These are phyloP conservation scores for Reticulitermes speratus DNA, from an alignment of 1,140 invertebrate genomes.

Conservation along the genomic window DNA sequence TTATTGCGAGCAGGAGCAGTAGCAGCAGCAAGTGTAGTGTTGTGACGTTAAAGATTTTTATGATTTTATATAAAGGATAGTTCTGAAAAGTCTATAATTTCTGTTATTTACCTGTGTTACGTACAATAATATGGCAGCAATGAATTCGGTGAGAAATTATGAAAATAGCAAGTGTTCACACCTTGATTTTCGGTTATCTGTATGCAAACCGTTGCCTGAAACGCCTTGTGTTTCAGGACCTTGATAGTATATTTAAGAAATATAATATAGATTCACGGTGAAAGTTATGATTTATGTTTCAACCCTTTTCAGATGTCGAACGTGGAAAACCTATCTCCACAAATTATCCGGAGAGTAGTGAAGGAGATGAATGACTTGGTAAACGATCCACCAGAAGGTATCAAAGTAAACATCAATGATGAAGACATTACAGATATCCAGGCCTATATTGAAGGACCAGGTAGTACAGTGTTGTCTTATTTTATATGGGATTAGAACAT, in stretches of 20 bases:
- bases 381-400: constrained; percentile 80
- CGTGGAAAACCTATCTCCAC: constrained; percentile 91
- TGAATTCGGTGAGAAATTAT: constrained; percentile 45
- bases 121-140: constrained; percentile 42
- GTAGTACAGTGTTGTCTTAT: constrained; percentile 46
- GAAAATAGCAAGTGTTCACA: neutral
- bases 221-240: neutral
- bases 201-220: neutral
- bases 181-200: constrained; percentile 13
- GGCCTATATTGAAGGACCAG: constrained; percentile 85
- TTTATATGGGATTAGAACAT: constrained; percentile 32
- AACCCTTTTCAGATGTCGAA: constrained; percentile 67
- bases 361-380: constrained; percentile 80
- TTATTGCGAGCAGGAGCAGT: neutral
- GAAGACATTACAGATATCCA: constrained; percentile 92
- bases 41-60: constrained; percentile 26
- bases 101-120: neutral
- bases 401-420: constrained; percentile 83
- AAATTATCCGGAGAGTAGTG: constrained; percentile 80
- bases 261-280: neutral
- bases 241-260: neutral
- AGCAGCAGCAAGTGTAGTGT: constrained; percentile 4
- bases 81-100: neutral
- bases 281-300: neutral
- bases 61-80: neutral